These are phyloP conservation scores for Archips xylosteana DNA, from an alignment of 2,888 invertebrate genomes.

Conservation along the genomic window DNA sequence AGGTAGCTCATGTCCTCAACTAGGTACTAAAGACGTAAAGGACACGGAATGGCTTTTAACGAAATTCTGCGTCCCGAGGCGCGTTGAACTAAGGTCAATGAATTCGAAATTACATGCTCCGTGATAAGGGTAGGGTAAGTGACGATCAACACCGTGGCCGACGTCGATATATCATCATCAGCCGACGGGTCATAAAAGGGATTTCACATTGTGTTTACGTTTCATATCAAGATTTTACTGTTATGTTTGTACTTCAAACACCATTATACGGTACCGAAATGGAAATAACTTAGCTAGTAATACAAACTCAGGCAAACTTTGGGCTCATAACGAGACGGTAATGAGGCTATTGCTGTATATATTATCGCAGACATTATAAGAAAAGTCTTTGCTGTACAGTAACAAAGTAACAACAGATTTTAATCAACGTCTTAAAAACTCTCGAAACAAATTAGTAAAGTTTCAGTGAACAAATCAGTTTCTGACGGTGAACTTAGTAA, in stretches of 20 bases:
- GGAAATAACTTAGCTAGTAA: slow-evolving; percentile 38
- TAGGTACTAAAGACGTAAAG: slow-evolving; percentile 6
- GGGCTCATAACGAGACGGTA: slow-evolving; percentile 30
- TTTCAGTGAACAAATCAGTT: slow-evolving; percentile 1
- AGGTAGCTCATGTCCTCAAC: neutral
- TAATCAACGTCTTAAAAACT: slow-evolving; percentile 6
- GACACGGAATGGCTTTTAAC: slow-evolving; percentile 54
- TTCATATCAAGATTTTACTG: slow-evolving; percentile 49
- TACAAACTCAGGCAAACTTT: slow-evolving; percentile 36
- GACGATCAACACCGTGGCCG: slow-evolving; percentile 81
- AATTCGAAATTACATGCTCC: slow-evolving; percentile 80
- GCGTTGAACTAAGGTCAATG: slow-evolving; percentile 75
- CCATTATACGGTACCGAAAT: slow-evolving; percentile 38
- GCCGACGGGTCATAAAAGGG: slow-evolving; percentile 78
- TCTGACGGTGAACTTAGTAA: neutral
- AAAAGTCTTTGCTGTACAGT: slow-evolving; percentile 1
- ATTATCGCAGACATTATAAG: slow-evolving; percentile 15
- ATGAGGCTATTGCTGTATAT: slow-evolving; percentile 31
- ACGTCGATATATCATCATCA: slow-evolving; percentile 85
- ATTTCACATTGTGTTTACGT: slow-evolving; percentile 72
- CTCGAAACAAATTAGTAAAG: slow-evolving; percentile 4
- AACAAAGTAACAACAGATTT: slow-evolving; percentile 4
- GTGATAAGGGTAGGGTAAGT: slow-evolving; percentile 84
- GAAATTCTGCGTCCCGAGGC: slow-evolving; percentile 58
- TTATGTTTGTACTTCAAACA: slow-evolving; percentile 41